A percentile compares a stretch with the other conserved stretches of the same genome.
Evolutionary conservation across 2,113 vertebrate genomes (phyloP).

Genomic region (Apus apus): DNA sequence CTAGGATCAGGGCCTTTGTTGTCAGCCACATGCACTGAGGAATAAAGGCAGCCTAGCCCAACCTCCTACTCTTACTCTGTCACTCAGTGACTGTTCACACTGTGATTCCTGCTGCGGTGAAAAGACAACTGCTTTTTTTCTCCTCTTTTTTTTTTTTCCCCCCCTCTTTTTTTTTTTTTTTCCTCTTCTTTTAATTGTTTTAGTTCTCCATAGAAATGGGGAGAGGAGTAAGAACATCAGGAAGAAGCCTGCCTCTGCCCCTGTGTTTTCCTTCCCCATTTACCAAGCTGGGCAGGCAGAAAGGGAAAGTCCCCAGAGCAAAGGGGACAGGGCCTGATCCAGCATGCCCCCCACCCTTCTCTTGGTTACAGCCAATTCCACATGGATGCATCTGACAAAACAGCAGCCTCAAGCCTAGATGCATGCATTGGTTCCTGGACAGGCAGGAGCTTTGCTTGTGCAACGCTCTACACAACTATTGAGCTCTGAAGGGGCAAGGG

Average conservation of each 20-base stretch:
- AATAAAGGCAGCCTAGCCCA: constrained; percentile 36
- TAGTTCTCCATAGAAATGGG: background rate
- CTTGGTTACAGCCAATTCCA: background rate
- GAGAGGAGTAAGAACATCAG: background rate
- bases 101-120: constrained; percentile 11
- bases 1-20: constrained; percentile 45
- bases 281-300: background rate
- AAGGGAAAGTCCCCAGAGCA: background rate
- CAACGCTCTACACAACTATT: fast-evolving
- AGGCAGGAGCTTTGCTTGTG: background rate
- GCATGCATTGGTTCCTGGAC: fast-evolving
- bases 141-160: too few relatives aligned
- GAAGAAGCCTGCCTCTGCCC: background rate
- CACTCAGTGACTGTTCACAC: constrained; percentile 24
- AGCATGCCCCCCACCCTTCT: background rate
- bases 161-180: background rate
- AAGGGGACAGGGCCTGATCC: background rate
- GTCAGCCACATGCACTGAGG: background rate
- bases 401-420: background rate
- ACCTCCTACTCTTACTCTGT: constrained; percentile 35
- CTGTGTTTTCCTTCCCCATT: background rate
- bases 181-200: background rate
- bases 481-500: background rate
- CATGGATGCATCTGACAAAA: background rate
- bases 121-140: constrained; percentile 32